phyloP scores from a whole-genome alignment of 2,888 invertebrate genomes.

The Trissolcus brochymenae region DNA sequence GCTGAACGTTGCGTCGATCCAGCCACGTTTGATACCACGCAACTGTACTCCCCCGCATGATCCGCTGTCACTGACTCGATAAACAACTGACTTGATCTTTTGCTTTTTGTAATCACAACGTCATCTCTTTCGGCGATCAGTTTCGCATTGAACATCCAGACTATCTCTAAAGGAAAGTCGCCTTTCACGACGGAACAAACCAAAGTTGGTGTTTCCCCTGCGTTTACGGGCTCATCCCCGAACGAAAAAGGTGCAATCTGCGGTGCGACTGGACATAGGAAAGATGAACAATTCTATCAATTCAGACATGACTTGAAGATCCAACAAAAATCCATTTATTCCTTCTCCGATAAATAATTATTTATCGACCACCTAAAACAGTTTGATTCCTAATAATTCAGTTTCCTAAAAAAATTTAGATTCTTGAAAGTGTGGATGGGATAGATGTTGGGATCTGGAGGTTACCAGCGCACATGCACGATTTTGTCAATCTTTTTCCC shows the following conservation, averaged over 20 bases:
- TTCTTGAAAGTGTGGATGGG: no score
- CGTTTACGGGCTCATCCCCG: constrained; percentile 37
- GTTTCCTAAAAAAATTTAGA: no score
- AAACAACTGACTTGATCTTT: constrained; percentile 72
- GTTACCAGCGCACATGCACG: not conserved
- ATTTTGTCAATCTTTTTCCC: not conserved
- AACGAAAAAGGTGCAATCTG: constrained; percentile 83
- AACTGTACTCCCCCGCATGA: constrained; percentile 25
- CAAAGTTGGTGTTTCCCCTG: constrained; percentile 77
- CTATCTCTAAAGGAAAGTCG: constrained; percentile 86
- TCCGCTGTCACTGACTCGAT: constrained; percentile 12
- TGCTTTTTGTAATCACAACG: constrained; percentile 75
- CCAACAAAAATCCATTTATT: not conserved
- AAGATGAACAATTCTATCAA: not conserved
- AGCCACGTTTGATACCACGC: constrained; percentile 16
- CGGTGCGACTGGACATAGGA: constrained; percentile 78
- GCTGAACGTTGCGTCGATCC: constrained; percentile 17
- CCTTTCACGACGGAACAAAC: constrained; percentile 86
- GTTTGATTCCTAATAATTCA: no score
- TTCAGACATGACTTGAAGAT: not conserved
- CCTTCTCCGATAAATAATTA: no score
- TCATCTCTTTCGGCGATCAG: constrained; percentile 75
- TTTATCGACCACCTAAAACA: no score
- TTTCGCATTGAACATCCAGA: constrained; percentile 84
- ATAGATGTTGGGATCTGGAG: no score